A percentile compares a stretch with the other conserved stretches of the same genome.
phyloP scores from a whole-genome alignment of 2,797 vertebrate species.

The Gorsachius magnificus region DNA sequence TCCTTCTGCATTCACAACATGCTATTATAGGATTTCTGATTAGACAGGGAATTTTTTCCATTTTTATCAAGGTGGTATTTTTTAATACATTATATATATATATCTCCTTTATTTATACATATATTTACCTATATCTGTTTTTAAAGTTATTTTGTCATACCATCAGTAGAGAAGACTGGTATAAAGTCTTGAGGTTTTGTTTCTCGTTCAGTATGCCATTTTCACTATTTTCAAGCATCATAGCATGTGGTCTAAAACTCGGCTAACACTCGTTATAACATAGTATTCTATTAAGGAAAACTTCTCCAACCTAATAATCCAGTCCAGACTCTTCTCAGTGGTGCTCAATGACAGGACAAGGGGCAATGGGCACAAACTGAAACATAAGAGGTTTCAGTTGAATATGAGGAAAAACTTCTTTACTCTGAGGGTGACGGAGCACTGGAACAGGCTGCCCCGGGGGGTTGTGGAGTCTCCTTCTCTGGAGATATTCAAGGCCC shows the following conservation, averaged over 20 bases:
- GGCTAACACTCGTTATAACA: background rate
- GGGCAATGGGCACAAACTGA: no score
- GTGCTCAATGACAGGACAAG: no score
- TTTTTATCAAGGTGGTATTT: background rate
- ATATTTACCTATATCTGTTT: background rate
- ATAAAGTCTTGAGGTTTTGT: background rate
- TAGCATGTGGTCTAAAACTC: background rate
- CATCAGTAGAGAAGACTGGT: background rate
- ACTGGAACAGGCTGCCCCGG: no score
- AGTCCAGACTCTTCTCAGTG: background rate
- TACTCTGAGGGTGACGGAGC: no score
- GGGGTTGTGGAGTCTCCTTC: no score
- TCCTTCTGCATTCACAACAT: background rate
- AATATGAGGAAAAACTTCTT: no score
- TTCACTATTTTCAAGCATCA: background rate
- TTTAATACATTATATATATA: background rate
- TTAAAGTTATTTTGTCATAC: background rate
- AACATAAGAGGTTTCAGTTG: no score
- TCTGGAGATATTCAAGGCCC: background rate
- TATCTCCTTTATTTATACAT: background rate
- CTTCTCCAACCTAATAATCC: background rate
- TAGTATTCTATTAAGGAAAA: background rate
- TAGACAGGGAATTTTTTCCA: background rate
- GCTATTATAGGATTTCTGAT: background rate
- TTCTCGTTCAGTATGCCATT: background rate